Percentiles rank a stretch among this genome's conserved stretches.
Evolutionary conservation across 2,797 vertebrate species (phyloP).

Genomic region (Ispidina picta): DNA sequence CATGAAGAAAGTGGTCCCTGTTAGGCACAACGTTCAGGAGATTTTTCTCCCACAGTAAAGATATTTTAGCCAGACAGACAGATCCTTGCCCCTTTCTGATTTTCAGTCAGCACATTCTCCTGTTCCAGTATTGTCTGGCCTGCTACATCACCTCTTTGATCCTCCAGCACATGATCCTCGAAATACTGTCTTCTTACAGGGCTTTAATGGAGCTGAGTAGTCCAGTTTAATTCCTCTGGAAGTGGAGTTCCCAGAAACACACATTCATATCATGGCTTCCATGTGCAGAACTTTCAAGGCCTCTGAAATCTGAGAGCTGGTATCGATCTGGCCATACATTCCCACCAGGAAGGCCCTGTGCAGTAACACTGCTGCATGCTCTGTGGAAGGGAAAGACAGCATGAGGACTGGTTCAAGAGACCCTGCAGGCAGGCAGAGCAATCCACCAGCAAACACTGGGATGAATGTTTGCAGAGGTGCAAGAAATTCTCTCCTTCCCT

Average conservation of each 20-base stretch:
- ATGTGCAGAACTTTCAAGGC: constrained; percentile 96
- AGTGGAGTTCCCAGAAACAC: background rate
- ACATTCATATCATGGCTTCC: constrained; percentile 90
- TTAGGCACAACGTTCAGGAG: background rate
- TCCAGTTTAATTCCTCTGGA: background rate
- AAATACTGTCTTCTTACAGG: background rate
- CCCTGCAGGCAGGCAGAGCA: background rate
- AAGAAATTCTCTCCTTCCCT: background rate
- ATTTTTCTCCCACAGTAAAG: background rate
- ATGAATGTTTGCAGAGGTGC: background rate
- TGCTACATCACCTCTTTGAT: background rate
- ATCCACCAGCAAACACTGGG: background rate
- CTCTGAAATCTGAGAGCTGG: constrained; percentile 95
- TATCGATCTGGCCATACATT: constrained; percentile 95
- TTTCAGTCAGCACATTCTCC: background rate
- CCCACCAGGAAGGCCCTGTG: constrained; percentile 97
- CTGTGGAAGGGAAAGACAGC: constrained; percentile 69
- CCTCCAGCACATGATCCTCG: background rate
- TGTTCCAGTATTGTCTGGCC: background rate
- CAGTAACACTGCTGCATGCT: constrained; percentile 92
- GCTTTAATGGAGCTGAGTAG: background rate
- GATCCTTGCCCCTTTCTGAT: background rate
- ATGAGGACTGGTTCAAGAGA: background rate
- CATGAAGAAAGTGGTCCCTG: constrained; percentile 15
- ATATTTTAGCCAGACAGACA: background rate